Conservation (phyloP, 2,113 vertebrate genomes). For the Seriola aureovittata region DNA sequence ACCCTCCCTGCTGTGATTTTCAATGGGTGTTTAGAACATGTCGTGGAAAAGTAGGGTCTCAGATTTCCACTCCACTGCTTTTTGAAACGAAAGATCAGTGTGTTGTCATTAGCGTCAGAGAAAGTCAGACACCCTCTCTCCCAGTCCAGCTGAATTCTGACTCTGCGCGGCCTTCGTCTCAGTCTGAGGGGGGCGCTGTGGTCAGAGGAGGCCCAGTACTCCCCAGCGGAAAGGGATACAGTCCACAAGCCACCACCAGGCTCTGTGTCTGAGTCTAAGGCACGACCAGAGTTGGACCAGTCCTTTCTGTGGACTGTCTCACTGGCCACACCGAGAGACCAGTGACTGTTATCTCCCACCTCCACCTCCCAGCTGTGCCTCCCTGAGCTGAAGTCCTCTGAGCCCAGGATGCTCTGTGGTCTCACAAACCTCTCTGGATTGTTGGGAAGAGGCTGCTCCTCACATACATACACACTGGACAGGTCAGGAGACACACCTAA, state of each 20-base stretch:
- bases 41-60: constrained; percentile 70
- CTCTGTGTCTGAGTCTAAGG: neutral
- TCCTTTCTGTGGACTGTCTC: constrained; percentile 42
- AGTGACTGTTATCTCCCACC: constrained; percentile 51
- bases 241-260: constrained; percentile 64
- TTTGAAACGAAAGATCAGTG: constrained; percentile 67
- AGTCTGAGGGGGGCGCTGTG: constrained; percentile 41
- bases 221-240: constrained; percentile 56
- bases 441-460: constrained; percentile 61
- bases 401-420: constrained; percentile 69
- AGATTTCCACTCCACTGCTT: constrained; percentile 65
- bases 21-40: constrained; percentile 66
- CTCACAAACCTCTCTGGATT: constrained; percentile 69
- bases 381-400: constrained; percentile 43
- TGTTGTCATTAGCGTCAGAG: constrained; percentile 72
- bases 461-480: constrained; percentile 46
- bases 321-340: constrained; percentile 68
- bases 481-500: constrained; percentile 72
- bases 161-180: constrained; percentile 57
- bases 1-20: constrained; percentile 63
- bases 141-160: constrained; percentile 76
- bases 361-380: constrained; percentile 23
- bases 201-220: constrained; percentile 61
- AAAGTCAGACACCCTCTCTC: constrained; percentile 71
- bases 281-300: neutral